Evolutionary conservation across 2,113 vertebrate species (phyloP).

Genomic region (Thomomys bottae): DNA sequence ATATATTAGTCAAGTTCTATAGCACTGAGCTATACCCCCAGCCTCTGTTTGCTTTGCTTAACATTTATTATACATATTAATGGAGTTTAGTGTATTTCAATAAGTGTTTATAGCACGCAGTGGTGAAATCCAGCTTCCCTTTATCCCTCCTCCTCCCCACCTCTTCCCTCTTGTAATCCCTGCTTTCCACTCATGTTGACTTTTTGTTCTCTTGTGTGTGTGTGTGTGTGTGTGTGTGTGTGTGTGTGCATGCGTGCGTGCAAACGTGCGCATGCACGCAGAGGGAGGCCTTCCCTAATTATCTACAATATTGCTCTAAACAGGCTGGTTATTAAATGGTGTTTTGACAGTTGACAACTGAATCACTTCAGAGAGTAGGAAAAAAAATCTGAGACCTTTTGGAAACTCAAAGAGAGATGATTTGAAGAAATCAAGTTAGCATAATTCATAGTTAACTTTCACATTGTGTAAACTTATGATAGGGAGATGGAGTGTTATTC

Average conservation of each 20-base stretch:
- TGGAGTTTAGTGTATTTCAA: background rate
- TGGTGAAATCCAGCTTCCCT: background rate
- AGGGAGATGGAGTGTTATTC: background rate
- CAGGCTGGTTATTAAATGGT: background rate
- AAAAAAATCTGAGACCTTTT: background rate
- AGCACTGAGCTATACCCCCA: no score
- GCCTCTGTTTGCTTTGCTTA: background rate
- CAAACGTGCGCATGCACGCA: no score
- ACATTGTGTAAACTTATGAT: background rate
- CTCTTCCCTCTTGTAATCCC: background rate
- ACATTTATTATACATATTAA: background rate
- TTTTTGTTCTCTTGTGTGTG: no score
- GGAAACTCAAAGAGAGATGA: conserved; percentile 5
- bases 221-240: no score
- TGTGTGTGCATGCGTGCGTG: no score
- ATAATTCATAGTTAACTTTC: background rate
- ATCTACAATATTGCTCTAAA: background rate
- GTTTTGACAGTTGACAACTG: background rate
- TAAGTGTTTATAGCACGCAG: background rate
- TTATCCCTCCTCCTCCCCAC: background rate
- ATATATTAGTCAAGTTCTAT: no score
- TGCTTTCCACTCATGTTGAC: background rate
- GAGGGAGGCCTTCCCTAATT: background rate
- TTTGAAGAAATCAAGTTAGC: background rate
- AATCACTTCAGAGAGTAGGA: background rate